A percentile compares a stretch with the other conserved stretches of the same genome.
These are phyloP conservation scores for Drosophila rellima DNA, from an alignment of 2,888 invertebrate genomes.

Conservation along the genomic window DNA sequence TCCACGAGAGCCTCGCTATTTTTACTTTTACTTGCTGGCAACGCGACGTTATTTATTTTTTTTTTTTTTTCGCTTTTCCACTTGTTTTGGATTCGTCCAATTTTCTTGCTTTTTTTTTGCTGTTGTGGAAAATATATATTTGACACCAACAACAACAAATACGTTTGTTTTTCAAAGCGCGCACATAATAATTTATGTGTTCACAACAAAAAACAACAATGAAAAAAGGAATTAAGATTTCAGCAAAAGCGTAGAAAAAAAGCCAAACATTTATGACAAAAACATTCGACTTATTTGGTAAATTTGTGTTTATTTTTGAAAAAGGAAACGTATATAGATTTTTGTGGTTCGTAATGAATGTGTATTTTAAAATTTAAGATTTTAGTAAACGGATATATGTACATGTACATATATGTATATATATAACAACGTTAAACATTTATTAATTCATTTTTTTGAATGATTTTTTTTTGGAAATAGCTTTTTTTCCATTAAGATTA, in stretches of 20 bases:
- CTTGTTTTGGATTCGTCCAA: conserved; percentile 41
- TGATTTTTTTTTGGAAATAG: background rate
- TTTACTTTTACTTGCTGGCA: conserved; percentile 42
- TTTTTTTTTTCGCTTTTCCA: conserved; percentile 38
- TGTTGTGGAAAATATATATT: conserved; percentile 29
- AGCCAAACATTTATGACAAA: conserved; percentile 56
- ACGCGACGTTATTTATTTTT: conserved; percentile 30
- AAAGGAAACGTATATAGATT: conserved; percentile 19
- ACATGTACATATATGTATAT: no score
- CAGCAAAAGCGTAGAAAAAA: conserved; percentile 29
- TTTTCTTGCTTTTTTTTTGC: conserved; percentile 20
- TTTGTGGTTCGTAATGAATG: conserved; percentile 11
- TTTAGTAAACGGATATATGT: conserved; percentile 2
- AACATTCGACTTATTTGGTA: conserved; percentile 38
- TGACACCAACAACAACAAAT: conserved; percentile 38
- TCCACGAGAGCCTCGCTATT: conserved; percentile 44
- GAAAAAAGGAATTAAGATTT: conserved; percentile 11
- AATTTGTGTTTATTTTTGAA: conserved; percentile 21
- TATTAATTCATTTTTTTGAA: background rate
- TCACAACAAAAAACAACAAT: conserved; percentile 24
- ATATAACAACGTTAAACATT: background rate
- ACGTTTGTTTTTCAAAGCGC: conserved; percentile 49
- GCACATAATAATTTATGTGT: conserved; percentile 53
- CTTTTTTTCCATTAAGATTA: no score
- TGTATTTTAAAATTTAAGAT: conserved; percentile 1